phyloP scores from a whole-genome alignment of 2,888 invertebrate species.

The Eupithecia vulgata region DNA sequence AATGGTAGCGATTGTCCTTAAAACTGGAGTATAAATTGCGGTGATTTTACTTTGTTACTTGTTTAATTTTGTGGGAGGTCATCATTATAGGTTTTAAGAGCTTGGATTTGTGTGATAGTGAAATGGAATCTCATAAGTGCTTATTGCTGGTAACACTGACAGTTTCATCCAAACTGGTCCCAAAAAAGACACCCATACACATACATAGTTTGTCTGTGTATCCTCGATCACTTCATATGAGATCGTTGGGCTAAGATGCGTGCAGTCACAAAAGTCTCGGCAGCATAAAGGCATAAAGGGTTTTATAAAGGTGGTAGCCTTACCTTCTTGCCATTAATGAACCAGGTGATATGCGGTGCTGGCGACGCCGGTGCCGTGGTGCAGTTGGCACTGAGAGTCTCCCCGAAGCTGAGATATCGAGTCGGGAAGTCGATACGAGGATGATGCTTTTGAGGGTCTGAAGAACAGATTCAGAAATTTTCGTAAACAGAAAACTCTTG shows the following conservation, averaged over 20 bases:
- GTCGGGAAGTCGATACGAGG: constrained; percentile 79
- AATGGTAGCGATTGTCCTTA: constrained; percentile 3
- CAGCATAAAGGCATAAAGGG: too few species aligned
- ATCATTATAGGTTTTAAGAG: not conserved
- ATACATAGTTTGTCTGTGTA: too few species aligned
- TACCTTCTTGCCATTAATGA: constrained; percentile 86
- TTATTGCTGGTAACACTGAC: not conserved
- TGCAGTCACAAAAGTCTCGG: too few species aligned
- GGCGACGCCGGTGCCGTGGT: constrained; percentile 89
- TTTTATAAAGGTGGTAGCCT: not conserved
- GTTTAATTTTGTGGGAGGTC: constrained; percentile 10
- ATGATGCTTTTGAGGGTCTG: constrained; percentile 80
- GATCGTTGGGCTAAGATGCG: not conserved
- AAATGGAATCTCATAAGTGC: not conserved
- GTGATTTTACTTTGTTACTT: constrained; percentile 37
- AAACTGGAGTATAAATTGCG: not conserved
- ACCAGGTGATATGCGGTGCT: constrained; percentile 90
- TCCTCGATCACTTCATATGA: not conserved
- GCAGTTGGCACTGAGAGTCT: constrained; percentile 75
- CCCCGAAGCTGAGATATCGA: constrained; percentile 72
- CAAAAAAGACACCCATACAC: not conserved
- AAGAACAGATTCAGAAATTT: not conserved
- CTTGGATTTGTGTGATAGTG: constrained; percentile 30
- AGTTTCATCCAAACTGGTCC: not conserved
- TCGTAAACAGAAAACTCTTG: not conserved